These are phyloP conservation scores for Eulemur rufifrons DNA, from an alignment of 2,113 vertebrate species.

Conservation along the genomic window DNA sequence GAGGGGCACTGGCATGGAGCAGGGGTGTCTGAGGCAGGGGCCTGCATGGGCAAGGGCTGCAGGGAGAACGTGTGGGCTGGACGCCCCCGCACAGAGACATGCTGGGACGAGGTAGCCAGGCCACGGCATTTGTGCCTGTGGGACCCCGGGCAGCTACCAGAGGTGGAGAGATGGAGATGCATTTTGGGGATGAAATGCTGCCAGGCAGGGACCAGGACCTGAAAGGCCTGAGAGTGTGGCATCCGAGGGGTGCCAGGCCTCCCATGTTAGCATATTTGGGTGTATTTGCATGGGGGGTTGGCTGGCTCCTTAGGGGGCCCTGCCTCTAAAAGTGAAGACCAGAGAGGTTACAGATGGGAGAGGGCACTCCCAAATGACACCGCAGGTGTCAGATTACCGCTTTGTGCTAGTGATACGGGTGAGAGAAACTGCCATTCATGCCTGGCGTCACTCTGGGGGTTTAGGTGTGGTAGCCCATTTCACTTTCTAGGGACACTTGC, in stretches of 20 bases:
- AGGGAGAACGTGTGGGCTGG: neutral
- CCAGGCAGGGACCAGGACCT: neutral
- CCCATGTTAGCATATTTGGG: accelerated
- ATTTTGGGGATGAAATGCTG: neutral
- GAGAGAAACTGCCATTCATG: accelerated
- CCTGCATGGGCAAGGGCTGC: accelerated
- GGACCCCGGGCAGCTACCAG: too few species aligned
- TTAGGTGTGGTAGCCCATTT: neutral
- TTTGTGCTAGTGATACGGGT: accelerated
- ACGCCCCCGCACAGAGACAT: neutral
- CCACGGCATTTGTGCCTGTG: accelerated
- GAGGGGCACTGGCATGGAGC: accelerated
- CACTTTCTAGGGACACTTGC: neutral
- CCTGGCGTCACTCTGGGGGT: neutral
- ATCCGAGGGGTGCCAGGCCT: neutral
- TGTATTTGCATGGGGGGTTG: too few species aligned
- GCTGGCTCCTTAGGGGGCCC: neutral
- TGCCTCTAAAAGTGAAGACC: neutral
- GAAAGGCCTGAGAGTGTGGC: neutral
- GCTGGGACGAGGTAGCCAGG: neutral
- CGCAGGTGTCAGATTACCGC: accelerated
- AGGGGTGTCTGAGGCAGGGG: too few species aligned
- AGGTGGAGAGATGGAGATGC: neutral
- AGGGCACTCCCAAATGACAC: neutral
- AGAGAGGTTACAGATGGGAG: neutral